These are phyloP conservation scores for Criorhina ranunculi DNA, from an alignment of 2,888 invertebrate species.

Conservation along the genomic window DNA sequence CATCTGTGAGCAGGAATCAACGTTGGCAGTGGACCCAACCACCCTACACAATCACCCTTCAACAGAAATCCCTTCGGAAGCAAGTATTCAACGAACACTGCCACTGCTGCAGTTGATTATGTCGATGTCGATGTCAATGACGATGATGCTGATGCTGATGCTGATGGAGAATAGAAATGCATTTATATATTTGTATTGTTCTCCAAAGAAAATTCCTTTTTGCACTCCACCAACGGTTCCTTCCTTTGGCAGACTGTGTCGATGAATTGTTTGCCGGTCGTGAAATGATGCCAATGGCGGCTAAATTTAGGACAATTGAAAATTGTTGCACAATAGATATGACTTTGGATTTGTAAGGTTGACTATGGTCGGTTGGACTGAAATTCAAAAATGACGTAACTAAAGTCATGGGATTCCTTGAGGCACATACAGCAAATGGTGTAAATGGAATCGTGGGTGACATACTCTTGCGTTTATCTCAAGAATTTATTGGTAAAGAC, in stretches of 20 bases:
- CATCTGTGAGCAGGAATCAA: slow-evolving; percentile 44
- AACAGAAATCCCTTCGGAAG: slow-evolving; percentile 18
- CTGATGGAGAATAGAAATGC: slow-evolving; percentile 31
- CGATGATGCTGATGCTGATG: not conserved
- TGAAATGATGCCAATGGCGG: slow-evolving; percentile 63
- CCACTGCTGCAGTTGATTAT: slow-evolving; percentile 24
- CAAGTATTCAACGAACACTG: not conserved
- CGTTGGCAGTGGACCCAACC: slow-evolving; percentile 18
- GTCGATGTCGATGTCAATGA: slow-evolving; percentile 20
- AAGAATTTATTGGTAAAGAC: too few relatives aligned
- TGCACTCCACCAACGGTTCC: slow-evolving; percentile 3
- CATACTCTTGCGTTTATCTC: too few relatives aligned
- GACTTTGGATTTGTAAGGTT: slow-evolving; percentile 19
- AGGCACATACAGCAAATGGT: not conserved
- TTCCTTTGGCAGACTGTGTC: slow-evolving; percentile 46
- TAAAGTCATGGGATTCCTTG: slow-evolving; percentile 5
- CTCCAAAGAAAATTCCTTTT: slow-evolving; percentile 13
- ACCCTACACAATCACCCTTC: not conserved
- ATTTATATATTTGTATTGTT: slow-evolving; percentile 31
- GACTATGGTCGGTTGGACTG: slow-evolving; percentile 27
- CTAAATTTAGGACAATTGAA: slow-evolving; percentile 60
- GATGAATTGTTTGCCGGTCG: slow-evolving; percentile 63
- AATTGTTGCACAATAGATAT: slow-evolving; percentile 65
- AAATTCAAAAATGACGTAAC: slow-evolving; percentile 49
- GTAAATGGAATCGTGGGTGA: not conserved